Base-by-base conservation (phyloP, 2,888 invertebrate species). In the Atrina japonica region DNA sequence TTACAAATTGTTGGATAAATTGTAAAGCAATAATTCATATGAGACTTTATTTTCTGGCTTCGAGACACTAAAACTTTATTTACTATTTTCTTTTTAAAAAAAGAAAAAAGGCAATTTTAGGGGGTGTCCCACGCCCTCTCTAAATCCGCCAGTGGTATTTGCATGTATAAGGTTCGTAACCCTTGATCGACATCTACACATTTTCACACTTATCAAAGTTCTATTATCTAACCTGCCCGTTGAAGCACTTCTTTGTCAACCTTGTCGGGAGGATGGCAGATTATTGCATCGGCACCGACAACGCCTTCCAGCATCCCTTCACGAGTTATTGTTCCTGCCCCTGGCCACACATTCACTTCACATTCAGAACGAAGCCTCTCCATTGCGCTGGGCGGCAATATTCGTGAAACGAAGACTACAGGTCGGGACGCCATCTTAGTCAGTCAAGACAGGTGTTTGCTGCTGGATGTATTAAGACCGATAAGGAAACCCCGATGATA, bases 161-260 rank as follows among this genome's bases (percentile, higher is more conserved):
- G 23, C 16, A 35, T 29, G 7, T 18, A 16, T 18, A 45, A 16
- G n/a, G n/a, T 45, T 45, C 45, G 9, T n/a, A 16, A 6, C 25
- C 50, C 16, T 27, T 50, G 16, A 50, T 23, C 6, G 23, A 50
- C 29, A 53, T 53, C n/a, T n/a, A n/a, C n/a, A n/a, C n/a, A n/a
- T n/a, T n/a, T n/a, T n/a, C n/a, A n/a, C n/a, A n/a, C n/a, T n/a
- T n/a, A n/a, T n/a, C n/a, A n/a, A n/a, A n/a, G n/a, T n/a, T n/a
- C n/a, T n/a, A n/a, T n/a, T n/a, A 35, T 35, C 69, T 29, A 43
- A 85, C 84, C 84, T 41, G 81, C 81, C 11, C 78, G 77, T 59
- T 83, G 82, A 16, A 83, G 56, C 9, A 77, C 59, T 35, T 76
- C 80, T 0, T 66, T 67, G 67, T 85, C 83, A 11, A 85, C 74